These are phyloP conservation scores for Watsonalla cultraria DNA, from an alignment of 2,888 invertebrate species.

Conservation along the genomic window DNA sequence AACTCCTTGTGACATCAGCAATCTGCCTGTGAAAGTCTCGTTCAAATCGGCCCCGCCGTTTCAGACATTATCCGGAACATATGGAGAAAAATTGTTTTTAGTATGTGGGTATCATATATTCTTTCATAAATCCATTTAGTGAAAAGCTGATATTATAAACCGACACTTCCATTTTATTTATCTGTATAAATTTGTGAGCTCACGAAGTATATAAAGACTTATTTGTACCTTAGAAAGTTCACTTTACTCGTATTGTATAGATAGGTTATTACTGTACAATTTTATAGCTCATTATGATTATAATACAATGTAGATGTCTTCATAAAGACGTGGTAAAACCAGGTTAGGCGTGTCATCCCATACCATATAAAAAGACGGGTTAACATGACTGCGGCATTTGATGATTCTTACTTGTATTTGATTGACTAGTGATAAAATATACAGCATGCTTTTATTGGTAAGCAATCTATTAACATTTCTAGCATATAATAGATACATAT, in stretches of 20 bases:
- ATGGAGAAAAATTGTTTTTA: too few species aligned
- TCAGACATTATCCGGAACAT: too few species aligned
- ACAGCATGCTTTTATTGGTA: neutral
- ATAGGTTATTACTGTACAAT: neutral
- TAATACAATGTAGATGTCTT: neutral
- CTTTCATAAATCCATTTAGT: too few species aligned
- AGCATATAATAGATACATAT: neutral
- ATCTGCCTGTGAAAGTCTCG: too few species aligned
- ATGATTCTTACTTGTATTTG: neutral
- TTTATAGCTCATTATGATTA: neutral
- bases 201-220: too few species aligned
- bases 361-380: neutral
- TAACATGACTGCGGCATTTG: neutral
- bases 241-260: neutral
- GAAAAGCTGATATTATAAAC: too few species aligned
- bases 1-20: too few species aligned
- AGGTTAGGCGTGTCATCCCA: neutral
- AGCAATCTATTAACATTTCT: neutral
- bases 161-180: too few species aligned
- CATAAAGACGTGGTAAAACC: neutral
- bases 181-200: too few species aligned
- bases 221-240: too few species aligned
- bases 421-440: neutral
- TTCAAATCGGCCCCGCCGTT: too few species aligned
- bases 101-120: too few species aligned